Percentiles rank a stretch among this genome's conserved stretches.
Conservation (phyloP, 2,888 invertebrate species). For the Hyposoter dolosus region DNA sequence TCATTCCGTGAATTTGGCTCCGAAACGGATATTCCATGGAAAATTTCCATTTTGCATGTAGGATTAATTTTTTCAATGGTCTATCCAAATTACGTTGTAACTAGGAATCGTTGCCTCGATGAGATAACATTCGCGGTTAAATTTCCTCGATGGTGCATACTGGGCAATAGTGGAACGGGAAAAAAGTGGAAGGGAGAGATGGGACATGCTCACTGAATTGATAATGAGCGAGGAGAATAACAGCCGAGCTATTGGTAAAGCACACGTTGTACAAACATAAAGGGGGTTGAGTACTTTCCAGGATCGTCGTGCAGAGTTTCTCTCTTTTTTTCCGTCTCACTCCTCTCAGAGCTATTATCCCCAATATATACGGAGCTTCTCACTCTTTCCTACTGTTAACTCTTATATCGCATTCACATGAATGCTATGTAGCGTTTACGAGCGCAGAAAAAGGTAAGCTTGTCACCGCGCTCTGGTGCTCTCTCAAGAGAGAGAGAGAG, state of each 20-base stretch:
- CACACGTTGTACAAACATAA: conserved; percentile 61
- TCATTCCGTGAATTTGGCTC: background rate
- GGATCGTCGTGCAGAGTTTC: conserved; percentile 53
- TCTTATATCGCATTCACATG: conserved; percentile 60
- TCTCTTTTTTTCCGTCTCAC: conserved; percentile 27
- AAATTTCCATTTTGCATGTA: conserved; percentile 10
- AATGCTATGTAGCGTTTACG: conserved; percentile 44
- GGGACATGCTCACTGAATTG: conserved; percentile 56
- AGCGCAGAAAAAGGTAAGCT: conserved; percentile 72
- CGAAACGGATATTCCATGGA: background rate
- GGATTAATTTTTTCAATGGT: background rate
- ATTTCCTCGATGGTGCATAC: conserved; percentile 29
- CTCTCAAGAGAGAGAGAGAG: background rate
- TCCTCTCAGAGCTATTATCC: conserved; percentile 24
- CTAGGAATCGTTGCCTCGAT: conserved; percentile 38
- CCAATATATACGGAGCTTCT: conserved; percentile 18
- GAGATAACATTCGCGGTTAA: conserved; percentile 34
- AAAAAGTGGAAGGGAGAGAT: conserved; percentile 7
- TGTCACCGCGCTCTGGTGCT: conserved; percentile 74
- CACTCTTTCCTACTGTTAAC: conserved; percentile 51
- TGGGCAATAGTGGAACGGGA: conserved; percentile 3
- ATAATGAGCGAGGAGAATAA: conserved; percentile 64
- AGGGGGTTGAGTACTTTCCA: conserved; percentile 55
- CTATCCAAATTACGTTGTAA: conserved; percentile 43
- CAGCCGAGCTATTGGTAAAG: conserved; percentile 66